These are phyloP conservation scores for Thysanoteuthis rhombus DNA, from an alignment of 2,888 invertebrate species.

Conservation along the genomic window DNA sequence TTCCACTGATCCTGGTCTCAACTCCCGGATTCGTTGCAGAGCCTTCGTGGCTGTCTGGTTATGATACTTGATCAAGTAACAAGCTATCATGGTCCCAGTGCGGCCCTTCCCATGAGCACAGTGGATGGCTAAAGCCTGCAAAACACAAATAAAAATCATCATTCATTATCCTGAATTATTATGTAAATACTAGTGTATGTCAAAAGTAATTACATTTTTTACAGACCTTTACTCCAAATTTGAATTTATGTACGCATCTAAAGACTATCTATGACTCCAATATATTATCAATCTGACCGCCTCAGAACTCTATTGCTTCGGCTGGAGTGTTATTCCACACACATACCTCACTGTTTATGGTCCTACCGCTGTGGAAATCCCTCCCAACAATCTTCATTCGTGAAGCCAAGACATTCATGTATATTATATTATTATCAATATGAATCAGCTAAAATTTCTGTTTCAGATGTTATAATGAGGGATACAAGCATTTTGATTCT, in stretches of 20 bases:
- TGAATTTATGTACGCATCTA: neutral
- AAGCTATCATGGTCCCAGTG: constrained; percentile 79
- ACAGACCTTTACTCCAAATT: neutral
- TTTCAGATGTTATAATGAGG: too few relatives aligned
- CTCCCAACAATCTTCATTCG: too few relatives aligned
- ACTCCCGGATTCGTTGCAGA: constrained; percentile 42
- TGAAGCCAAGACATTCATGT: too few relatives aligned
- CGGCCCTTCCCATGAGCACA: constrained; percentile 78
- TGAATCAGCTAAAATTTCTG: too few relatives aligned
- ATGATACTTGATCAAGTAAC: constrained; percentile 76
- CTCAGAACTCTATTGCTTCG: too few relatives aligned
- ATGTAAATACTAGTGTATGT: neutral
- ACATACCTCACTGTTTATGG: too few relatives aligned
- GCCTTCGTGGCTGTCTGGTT: constrained; percentile 54
- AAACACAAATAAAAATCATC: constrained; percentile 54
- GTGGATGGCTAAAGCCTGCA: constrained; percentile 72
- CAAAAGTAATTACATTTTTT: neutral
- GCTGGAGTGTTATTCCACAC: too few relatives aligned
- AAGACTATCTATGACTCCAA: too few relatives aligned
- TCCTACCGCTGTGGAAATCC: too few relatives aligned
- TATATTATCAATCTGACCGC: too few relatives aligned
- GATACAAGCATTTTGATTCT: too few relatives aligned
- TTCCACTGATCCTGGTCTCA: constrained; percentile 62
- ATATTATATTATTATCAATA: too few relatives aligned
- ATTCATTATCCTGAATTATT: neutral